Base-by-base conservation (phyloP, 2,797 vertebrate genomes). In the Myotis vivesi region DNA sequence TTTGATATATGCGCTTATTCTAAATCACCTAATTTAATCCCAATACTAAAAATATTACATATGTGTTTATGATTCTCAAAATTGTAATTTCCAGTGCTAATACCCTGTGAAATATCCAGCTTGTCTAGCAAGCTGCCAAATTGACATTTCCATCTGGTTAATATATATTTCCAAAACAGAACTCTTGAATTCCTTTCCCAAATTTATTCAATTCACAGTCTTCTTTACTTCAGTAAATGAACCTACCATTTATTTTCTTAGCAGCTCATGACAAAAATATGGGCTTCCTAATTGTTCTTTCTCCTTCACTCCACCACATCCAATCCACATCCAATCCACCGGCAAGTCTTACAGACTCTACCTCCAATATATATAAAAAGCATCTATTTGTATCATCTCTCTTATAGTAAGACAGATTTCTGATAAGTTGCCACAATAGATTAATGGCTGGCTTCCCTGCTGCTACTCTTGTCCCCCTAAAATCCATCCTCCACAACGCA, bases 181-280 rank as follows among this genome's bases (percentile, higher is more conserved):
- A 91, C 9, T 71, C 59, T 41, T 72, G 13, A 53, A 89, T 59
- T 38, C 36, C 53, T 72, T 6, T 38, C 17, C 17, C 33, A 76
- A 77, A 62, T 13, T 49, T 46, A 55, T 66, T 87, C 71, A 12
- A 85, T 72, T 95, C 91, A 19, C n/a, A 75, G 44, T 73, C 30
- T 76, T 92, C 57, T 51, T 84, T 75, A 91, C 36, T 93, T 92
- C 38, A 90, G 1, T 57, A 91, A 88, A 81, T 73, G 68, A 44
- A 9, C 73, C 36, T 17, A 76, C 7, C 1, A 57, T 51, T 82
- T 73, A 57, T 51, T 82, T 73, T 91, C 41, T 72, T 72, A 90
- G 71, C 41, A 68, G 25, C 10, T 94, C 2, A 79, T 88, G 17
- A n/a, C 51, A 93, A 92, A 79, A 73, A 49, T 17, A 89, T 3